Base-by-base conservation (phyloP, 2,888 invertebrate genomes). In the Aquatica leii region DNA sequence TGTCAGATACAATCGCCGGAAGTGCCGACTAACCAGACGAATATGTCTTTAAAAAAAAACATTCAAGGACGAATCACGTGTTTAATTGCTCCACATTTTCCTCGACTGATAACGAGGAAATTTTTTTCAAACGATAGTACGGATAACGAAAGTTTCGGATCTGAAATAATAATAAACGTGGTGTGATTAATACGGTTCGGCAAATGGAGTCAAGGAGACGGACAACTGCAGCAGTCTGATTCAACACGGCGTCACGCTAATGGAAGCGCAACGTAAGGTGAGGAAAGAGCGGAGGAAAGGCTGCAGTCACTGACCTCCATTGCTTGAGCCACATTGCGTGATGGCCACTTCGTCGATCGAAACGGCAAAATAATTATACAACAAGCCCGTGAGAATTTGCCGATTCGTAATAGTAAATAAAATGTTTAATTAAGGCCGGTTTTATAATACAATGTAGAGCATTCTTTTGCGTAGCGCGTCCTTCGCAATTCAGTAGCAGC, bases 221-320 rank as follows among this genome's bases (percentile, higher is more conserved):
- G 68, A 71, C 71, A 69, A 72, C 71, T 70, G 74, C 72, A 70
- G 67, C 43, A 54, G 67, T 72, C 72, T 71, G 73, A 74, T 70
- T 73, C 74, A 73, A 65, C 70, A 67, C 62, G 66, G 71, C 71
- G 72, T 71, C 68, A 71, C 68, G 73, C 69, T 72, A 67, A 70
- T 68, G 69, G 66, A 70, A 69, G 71, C 66, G 65, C 40, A 69
- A 64, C 62, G 64, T 63, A 63, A 54, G 64, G 66, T 60, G 65
- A 68, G 65, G 68, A 65, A 62, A 59, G 59, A 60, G 61, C 68
- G 62, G 71, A 63, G 69, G 62, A 68, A 66, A 65, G 59, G 62
- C 68, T 70, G 75, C 78, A 76, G 77, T 77, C 77, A 77, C 76
- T 77, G 77, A 77, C 77, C 77, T 76, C 75, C 70, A 76, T 74